phyloP scores from a whole-genome alignment of 2,888 invertebrate species.

The Drosophila nr. perissopoda region DNA sequence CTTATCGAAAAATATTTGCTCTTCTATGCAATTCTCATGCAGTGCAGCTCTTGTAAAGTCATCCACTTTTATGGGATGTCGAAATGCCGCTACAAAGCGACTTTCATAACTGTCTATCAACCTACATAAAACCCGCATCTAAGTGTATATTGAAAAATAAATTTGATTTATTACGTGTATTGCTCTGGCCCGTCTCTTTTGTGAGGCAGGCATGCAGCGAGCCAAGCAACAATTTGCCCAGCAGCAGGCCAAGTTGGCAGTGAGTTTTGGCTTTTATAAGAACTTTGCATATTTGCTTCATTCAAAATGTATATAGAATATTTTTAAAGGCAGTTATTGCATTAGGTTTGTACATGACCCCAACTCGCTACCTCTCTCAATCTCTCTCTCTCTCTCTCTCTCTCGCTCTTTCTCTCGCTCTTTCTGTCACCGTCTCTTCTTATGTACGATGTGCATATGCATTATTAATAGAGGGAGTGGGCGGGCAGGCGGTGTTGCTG shows the following conservation, averaged over 20 bases:
- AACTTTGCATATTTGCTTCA: constrained; percentile 75
- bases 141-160: constrained; percentile 67
- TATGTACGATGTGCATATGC: constrained; percentile 70
- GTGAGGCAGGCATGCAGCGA: constrained; percentile 15
- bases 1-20: neutral
- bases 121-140: constrained; percentile 35
- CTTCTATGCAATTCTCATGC: constrained; percentile 15
- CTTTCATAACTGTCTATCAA: constrained; percentile 21
- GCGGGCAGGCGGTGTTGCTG: constrained; percentile 11
- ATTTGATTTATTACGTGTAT: constrained; percentile 61
- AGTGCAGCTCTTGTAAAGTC: constrained; percentile 11
- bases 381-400: neutral
- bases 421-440: constrained; percentile 11
- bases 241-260: constrained; percentile 36
- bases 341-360: constrained; percentile 66
- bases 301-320: constrained; percentile 72
- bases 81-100: constrained; percentile 30
- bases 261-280: constrained; percentile 51
- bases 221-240: constrained; percentile 36
- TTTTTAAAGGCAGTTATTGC: constrained; percentile 73
- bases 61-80: constrained; percentile 7
- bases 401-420: constrained; percentile 1
- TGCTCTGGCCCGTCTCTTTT: constrained; percentile 14
- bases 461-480: constrained; percentile 69
- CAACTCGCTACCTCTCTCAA: constrained; percentile 28